phyloP scores from a whole-genome alignment of 2,888 invertebrate species.

The Anodontia alba region DNA sequence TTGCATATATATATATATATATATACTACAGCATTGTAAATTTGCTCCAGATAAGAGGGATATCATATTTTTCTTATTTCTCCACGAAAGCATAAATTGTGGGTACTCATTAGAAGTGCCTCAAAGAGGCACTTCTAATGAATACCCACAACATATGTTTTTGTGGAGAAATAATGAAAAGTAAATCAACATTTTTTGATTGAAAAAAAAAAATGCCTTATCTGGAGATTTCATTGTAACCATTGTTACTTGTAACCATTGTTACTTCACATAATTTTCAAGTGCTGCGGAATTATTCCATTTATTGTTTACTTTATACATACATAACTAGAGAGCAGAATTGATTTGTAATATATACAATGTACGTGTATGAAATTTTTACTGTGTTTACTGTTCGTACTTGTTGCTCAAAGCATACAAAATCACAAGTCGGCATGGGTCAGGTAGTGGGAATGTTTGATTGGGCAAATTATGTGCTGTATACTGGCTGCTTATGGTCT shows the following conservation, averaged over 20 bases:
- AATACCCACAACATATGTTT: too few relatives aligned
- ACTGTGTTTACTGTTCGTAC: background rate
- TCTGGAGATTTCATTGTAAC: too few relatives aligned
- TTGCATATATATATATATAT: background rate
- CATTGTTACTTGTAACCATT: background rate
- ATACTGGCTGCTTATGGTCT: too few relatives aligned
- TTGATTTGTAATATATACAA: background rate
- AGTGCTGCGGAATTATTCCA: constrained; percentile 7
- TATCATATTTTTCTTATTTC: too few relatives aligned
- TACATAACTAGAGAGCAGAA: constrained; percentile 8
- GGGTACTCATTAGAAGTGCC: too few relatives aligned
- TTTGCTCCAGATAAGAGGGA: too few relatives aligned
- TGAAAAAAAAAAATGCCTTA: too few relatives aligned
- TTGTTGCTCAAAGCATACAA: background rate
- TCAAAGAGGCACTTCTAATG: too few relatives aligned
- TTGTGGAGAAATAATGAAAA: too few relatives aligned
- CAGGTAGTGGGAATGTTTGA: background rate
- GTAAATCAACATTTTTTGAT: too few relatives aligned
- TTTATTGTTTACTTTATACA: constrained; percentile 4
- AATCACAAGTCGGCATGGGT: background rate
- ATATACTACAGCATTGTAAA: background rate
- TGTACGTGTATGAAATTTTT: background rate
- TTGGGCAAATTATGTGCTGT: background rate
- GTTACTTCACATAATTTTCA: background rate
- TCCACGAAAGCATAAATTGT: too few relatives aligned